These are phyloP conservation scores for Cassiopea andromeda DNA, from an alignment of 30 jellyfish, hydroid and myxozoan species.

Conservation along the genomic window DNA sequence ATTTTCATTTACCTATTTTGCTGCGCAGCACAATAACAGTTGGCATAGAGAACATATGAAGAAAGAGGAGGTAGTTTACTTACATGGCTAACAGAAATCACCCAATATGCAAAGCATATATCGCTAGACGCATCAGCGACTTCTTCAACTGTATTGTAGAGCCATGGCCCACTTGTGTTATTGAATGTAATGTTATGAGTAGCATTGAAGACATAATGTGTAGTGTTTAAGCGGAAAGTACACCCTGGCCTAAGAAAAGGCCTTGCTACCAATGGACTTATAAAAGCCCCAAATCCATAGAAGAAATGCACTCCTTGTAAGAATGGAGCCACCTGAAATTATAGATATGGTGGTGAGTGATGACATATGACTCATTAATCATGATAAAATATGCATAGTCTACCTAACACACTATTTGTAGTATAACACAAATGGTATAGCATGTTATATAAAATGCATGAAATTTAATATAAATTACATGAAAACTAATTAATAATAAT, in stretches of 20 bases:
- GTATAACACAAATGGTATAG: no score
- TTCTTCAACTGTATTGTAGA: conserved; percentile 57
- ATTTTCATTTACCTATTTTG: no score
- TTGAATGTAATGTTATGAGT: conserved; percentile 75
- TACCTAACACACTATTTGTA: not conserved
- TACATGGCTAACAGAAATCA: conserved; percentile 89
- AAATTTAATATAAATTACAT: no score
- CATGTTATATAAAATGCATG: no score
- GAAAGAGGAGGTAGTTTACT: not conserved
- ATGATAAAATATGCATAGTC: not conserved
- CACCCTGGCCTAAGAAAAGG: conserved; percentile 93
- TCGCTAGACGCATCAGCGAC: conserved; percentile 82
- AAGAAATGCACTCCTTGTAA: conserved; percentile 97
- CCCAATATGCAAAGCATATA: conserved; percentile 92
- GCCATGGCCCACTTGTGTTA: conserved; percentile 78
- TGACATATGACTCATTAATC: no score
- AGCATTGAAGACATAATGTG: conserved; percentile 68
- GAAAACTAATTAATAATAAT: no score
- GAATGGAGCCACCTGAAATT: conserved; percentile 89
- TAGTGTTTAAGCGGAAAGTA: conserved; percentile 78
- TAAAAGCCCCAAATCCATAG: conserved; percentile 95
- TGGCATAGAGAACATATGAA: not conserved
- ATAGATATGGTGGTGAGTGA: not conserved
- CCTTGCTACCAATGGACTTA: conserved; percentile 92
- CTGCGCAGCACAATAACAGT: no score